These are phyloP conservation scores for Zaprionus nigranus DNA, from an alignment of 1,140 invertebrate genomes.

Conservation along the genomic window DNA sequence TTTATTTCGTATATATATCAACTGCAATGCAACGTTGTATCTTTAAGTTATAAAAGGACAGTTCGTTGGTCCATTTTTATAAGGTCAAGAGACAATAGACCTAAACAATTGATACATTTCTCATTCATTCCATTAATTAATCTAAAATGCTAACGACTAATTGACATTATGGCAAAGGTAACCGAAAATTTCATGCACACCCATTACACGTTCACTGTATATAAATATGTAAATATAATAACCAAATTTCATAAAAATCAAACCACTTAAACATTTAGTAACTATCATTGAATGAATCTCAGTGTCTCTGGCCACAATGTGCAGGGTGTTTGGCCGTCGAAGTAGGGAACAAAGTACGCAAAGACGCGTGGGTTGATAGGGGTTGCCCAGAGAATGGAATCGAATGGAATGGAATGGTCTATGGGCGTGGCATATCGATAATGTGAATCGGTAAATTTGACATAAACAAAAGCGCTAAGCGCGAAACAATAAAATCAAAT, in stretches of 20 bases:
- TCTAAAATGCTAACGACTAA: no score
- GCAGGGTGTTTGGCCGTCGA: neutral
- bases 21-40: no score
- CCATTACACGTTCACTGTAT: neutral
- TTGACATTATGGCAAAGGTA: neutral
- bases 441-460: slow-evolving; percentile 63
- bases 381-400: neutral
- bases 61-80: no score
- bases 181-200: neutral
- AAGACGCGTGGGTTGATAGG: neutral
- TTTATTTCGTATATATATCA: no score
- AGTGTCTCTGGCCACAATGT: neutral
- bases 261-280: neutral
- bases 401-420: neutral
- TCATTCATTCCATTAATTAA: no score
- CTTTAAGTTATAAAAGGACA: no score
- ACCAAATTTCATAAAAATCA: neutral
- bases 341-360: neutral
- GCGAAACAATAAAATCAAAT: slow-evolving; percentile 73
- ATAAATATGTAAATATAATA: no score
- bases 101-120: no score
- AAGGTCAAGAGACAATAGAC: no score
- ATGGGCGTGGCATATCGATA: slow-evolving; percentile 65
- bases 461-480: slow-evolving; percentile 72
- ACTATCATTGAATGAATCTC: no score